These are phyloP conservation scores for Zelleria hepariella DNA, from an alignment of 2,888 invertebrate species.

Conservation along the genomic window DNA sequence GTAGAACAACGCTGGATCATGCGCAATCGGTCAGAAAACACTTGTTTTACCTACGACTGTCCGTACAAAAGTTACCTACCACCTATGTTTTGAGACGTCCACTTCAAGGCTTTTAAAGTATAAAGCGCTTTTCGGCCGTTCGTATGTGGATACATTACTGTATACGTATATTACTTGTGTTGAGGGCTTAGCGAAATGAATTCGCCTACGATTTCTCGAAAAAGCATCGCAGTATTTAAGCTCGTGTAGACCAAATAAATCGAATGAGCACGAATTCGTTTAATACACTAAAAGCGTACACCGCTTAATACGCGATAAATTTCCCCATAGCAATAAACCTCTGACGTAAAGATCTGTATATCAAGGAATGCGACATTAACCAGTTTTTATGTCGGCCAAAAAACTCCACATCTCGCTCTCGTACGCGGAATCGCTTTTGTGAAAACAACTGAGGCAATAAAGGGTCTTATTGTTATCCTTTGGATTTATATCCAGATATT, in stretches of 20 bases:
- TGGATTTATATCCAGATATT: constrained; percentile 70
- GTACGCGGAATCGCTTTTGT: constrained; percentile 59
- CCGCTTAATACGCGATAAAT: constrained; percentile 29
- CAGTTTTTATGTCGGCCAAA: constrained; percentile 53
- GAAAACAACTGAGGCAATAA: constrained; percentile 67
- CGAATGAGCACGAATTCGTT: neutral
- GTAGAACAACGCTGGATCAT: too few species aligned
- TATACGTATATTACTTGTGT: too few species aligned
- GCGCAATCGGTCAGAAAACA: too few species aligned
- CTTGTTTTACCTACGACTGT: too few species aligned
- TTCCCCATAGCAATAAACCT: constrained; percentile 34
- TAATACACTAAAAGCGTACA: constrained; percentile 7
- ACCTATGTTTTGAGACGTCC: too few species aligned
- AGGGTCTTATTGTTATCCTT: constrained; percentile 69
- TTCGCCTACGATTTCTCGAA: too few species aligned
- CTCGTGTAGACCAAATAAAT: neutral
- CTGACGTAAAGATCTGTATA: constrained; percentile 47
- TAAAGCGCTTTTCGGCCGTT: too few species aligned
- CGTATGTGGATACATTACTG: too few species aligned
- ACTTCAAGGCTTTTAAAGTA: too few species aligned
- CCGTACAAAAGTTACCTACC: too few species aligned
- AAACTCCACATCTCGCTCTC: constrained; percentile 36
- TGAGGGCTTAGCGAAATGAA: neutral
- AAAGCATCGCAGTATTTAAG: neutral
- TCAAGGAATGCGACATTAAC: constrained; percentile 52